Conservation (phyloP, 2,888 invertebrate genomes). For the Microplitis manilae region DNA sequence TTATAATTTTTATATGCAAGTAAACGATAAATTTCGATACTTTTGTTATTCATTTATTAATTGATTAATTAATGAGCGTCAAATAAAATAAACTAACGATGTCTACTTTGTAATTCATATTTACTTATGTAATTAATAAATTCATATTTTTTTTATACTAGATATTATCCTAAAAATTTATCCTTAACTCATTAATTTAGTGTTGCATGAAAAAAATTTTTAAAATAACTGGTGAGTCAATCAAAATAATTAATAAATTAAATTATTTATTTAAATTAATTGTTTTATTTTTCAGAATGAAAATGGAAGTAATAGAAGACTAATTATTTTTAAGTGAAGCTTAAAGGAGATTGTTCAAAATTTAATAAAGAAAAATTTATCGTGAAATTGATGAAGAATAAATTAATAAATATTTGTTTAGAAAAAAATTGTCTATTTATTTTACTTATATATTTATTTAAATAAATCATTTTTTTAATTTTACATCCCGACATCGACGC, state of each 20-base stretch:
- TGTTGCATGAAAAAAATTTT: neutral
- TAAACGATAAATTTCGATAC: neutral
- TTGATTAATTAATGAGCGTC: neutral
- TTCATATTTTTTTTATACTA: neutral
- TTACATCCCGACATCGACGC: slow-evolving; percentile 12
- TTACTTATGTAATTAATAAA: neutral
- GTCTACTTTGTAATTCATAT: neutral
- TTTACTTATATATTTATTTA: neutral
- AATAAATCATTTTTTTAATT: slow-evolving; percentile 13
- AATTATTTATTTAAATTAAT: neutral
- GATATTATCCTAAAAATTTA: slow-evolving; percentile 1
- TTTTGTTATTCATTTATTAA: neutral
- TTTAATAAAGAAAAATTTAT: slow-evolving; percentile 16
- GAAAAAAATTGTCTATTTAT: slow-evolving; percentile 13
- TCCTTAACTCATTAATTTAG: neutral
- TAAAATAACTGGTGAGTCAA: neutral
- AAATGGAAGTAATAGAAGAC: slow-evolving; percentile 50
- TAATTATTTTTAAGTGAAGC: slow-evolving; percentile 29
- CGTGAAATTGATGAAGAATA: slow-evolving; percentile 6
- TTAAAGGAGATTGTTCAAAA: slow-evolving; percentile 34
- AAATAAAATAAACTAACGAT: slow-evolving; percentile 27
- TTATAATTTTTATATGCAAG: neutral
- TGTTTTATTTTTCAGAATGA: slow-evolving; percentile 53
- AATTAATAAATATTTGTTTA: slow-evolving; percentile 35
- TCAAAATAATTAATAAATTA: neutral